Conservation (phyloP, 2,797 vertebrate genomes). For the Champsocephalus esox region DNA sequence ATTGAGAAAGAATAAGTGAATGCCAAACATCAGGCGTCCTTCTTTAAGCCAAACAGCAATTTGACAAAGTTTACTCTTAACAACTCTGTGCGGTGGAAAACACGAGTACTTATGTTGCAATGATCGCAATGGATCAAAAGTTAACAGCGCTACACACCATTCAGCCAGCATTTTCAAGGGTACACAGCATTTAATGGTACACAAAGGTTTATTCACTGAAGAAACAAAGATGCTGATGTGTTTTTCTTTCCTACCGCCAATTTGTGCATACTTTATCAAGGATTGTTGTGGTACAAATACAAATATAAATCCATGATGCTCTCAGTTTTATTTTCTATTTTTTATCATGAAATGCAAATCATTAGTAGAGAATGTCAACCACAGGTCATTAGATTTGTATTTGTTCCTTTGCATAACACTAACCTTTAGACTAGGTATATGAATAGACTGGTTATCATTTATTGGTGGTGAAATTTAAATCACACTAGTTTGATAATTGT, state of each 20-base stretch:
- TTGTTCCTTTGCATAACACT: slow-evolving; percentile 4
- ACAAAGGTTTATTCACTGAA: slow-evolving; percentile 14
- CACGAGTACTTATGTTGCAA: slow-evolving; percentile 35
- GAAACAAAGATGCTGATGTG: slow-evolving; percentile 4
- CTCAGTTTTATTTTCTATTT: slow-evolving; percentile 1
- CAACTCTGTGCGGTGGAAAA: slow-evolving; percentile 35
- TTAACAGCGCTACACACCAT: slow-evolving; percentile 31
- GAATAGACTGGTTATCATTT: slow-evolving; percentile 19
- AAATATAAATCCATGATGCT: not conserved
- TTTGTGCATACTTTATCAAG: not conserved
- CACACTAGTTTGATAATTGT: slow-evolving; percentile 13
- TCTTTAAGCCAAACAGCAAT: slow-evolving; percentile 52
- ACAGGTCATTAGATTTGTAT: slow-evolving; percentile 23
- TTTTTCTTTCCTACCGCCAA: not conserved
- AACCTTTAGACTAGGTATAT: slow-evolving; percentile 14
- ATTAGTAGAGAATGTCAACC: not conserved
- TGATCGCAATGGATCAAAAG: slow-evolving; percentile 52
- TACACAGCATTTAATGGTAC: slow-evolving; percentile 10
- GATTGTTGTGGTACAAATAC: not conserved
- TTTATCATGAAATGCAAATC: not conserved
- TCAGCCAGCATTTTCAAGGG: slow-evolving; percentile 56
- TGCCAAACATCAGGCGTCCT: slow-evolving; percentile 68
- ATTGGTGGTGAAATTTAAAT: slow-evolving; percentile 20
- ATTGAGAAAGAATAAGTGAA: slow-evolving; percentile 51
- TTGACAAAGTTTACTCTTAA: slow-evolving; percentile 51